Evolutionary conservation across 1,140 invertebrate genomes (phyloP), one percentile per base, ranked within the genome.

Genomic region (Epicauta chinensis): DNA sequence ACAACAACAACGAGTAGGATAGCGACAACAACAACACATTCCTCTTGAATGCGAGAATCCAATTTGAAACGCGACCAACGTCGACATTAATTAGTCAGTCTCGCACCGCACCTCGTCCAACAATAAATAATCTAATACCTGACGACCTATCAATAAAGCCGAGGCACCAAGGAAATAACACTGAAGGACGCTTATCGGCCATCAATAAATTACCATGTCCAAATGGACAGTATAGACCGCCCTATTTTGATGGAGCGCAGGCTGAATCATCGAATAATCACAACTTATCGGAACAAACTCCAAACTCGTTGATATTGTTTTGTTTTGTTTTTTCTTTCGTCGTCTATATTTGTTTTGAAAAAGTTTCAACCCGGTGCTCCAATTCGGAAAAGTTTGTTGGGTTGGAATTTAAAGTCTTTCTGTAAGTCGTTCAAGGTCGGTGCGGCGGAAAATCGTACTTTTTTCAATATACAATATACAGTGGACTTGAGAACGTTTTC

Each of bases 71-170:
- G 31, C 45, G 45, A 38, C 45, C 45, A 38, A 23, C 29, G 45
- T 23, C 34, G 34, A 47, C 45, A 47, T 47, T 47, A 47, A 47
- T 47, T 47, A 47, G 45, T 47, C 30, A 38, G 45, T 29, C 35
- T 38, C 43, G 35, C 32, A 16, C 45, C 43, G 36, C 30, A 46
- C 43, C 36, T 47, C 45, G 30, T 3, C 45, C 45, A 29, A 47
- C 15, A 14, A 47, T 47, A 47, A 47, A 47, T 47, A 47, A 47
- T 47, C 45, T 23, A 29, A 34, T 38, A 47, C 45, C 45, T 47
- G 45, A 47, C 45, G 45, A 47, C 34, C 45, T 35, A 47, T 47
- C 45, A 47, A 47, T 47, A 47, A 23, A 12, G 32, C 14, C 23
- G 4, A 23, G 23, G 23, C 45, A 38, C 45, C 45, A 47, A 47